These are phyloP conservation scores for Pseudochirops cupreus DNA, from an alignment of 2,797 vertebrate species.

Conservation along the genomic window DNA sequence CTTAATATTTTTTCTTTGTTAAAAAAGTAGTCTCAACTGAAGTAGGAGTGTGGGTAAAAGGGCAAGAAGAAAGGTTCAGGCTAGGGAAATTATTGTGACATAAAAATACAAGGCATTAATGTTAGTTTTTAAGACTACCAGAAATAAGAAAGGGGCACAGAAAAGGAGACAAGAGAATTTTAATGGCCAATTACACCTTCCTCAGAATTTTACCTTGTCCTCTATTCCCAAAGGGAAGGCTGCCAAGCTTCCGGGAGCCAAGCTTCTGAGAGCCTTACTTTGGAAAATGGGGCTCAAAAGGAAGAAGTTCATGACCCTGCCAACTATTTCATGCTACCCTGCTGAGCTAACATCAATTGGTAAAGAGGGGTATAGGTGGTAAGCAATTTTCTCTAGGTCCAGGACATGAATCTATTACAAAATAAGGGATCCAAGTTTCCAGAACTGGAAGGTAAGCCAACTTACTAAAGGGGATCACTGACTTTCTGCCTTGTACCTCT, in stretches of 20 bases:
- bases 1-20: not conserved
- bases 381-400: not conserved
- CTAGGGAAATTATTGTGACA: not conserved
- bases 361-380: not conserved
- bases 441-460: not conserved
- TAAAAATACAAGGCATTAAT: not conserved
- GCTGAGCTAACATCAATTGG: not conserved
- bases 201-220: not conserved
- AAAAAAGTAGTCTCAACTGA: not conserved
- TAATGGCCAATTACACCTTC: not conserved
- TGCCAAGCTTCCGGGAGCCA: not conserved
- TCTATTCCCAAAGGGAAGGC: not conserved
- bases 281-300: not conserved
- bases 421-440: not conserved
- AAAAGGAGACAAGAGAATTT: not conserved
- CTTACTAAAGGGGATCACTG: not conserved
- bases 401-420: not conserved
- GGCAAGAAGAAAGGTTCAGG: not conserved
- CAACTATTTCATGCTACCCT: not conserved
- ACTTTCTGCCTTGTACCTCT: not conserved
- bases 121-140: not conserved
- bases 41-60: not conserved
- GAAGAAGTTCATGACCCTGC: not conserved
- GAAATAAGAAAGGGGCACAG: not conserved
- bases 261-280: not conserved